Evolutionary conservation across 2,888 invertebrate species (phyloP).

Genomic region (Watsonalla cultraria): DNA sequence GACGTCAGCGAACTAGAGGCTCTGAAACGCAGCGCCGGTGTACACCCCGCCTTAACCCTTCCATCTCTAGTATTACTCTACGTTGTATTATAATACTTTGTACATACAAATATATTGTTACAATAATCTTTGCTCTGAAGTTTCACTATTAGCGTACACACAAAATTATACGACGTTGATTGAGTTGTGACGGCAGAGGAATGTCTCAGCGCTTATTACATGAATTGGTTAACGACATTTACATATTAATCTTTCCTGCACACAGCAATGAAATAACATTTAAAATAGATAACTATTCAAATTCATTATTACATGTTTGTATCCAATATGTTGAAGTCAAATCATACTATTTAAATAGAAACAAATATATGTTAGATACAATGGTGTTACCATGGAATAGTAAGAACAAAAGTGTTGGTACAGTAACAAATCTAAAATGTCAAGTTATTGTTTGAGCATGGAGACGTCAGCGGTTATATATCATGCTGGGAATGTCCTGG

Average conservation of each 20-base stretch:
- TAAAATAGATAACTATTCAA: neutral
- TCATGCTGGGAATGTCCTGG: constrained; percentile 50
- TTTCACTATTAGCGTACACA: constrained; percentile 23
- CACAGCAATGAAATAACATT: constrained; percentile 1
- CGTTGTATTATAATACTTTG: constrained; percentile 65
- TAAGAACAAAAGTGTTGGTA: neutral
- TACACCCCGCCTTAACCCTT: constrained; percentile 24
- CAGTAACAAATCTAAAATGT: neutral
- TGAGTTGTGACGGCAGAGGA: neutral
- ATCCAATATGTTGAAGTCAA: neutral
- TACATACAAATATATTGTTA: constrained; percentile 74
- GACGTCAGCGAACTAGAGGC: constrained; percentile 71
- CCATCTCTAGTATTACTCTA: constrained; percentile 46
- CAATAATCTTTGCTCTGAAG: constrained; percentile 48
- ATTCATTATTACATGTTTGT: neutral
- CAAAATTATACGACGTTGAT: neutral
- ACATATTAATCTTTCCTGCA: neutral
- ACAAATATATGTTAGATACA: too few species aligned
- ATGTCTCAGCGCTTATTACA: neutral
- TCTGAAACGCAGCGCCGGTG: constrained; percentile 52
- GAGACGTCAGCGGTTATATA: constrained; percentile 49
- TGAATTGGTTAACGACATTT: neutral
- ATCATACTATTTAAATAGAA: neutral
- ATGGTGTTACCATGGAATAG: neutral
- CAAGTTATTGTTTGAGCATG: constrained; percentile 31